Evolutionary conservation across 2,113 vertebrate species (phyloP), one percentile per base, ranked within the genome.

Genomic region (Globicephala melas): DNA sequence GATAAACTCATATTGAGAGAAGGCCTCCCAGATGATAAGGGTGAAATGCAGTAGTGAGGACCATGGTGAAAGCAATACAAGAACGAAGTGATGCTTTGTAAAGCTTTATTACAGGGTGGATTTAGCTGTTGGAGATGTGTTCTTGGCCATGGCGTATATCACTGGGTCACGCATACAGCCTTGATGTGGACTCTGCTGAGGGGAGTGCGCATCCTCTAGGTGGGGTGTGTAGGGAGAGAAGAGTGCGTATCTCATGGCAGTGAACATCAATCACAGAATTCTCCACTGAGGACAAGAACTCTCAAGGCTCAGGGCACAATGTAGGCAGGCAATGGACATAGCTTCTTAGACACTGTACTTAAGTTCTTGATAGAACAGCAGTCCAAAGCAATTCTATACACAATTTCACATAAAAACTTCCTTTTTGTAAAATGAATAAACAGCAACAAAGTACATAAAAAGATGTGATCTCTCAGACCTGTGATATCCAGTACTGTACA

Each of bases 31-130:
- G 41, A 79, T 73, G 38, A 70, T 47, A 41, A 41, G 10, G 20
- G 14, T 85, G 47, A 77, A 71, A 47, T 23, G 44, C 74, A 74
- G 21, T 47, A 84, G 53, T 26, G 36, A 83, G 77, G 36, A 28
- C 70, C 82, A 67, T 36, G 18, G 71, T 68, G 28, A 47, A 50
- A 95, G 92, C 14, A 95, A 97, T 80, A 44, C 92, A 86, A 55
- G 36, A 97, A 82, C 3, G 26, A 65, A 63, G 38, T 38, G 77
- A 89, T 98, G 98, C 98, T 98, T 98, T 98, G 98, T 96, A 96
- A 98, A 98, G 97, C 97, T 99, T 99, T 99, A 99, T 98, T 99
- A 98, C 97, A 98, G 98, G 98, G 97, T 98, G 98, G 98, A 98
- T 98, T 98, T 98, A 99, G 98, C 99, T 98, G 98, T 98, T 97